Base-by-base conservation (phyloP, 2,797 vertebrate species). In the Notolabrus celidotus region DNA sequence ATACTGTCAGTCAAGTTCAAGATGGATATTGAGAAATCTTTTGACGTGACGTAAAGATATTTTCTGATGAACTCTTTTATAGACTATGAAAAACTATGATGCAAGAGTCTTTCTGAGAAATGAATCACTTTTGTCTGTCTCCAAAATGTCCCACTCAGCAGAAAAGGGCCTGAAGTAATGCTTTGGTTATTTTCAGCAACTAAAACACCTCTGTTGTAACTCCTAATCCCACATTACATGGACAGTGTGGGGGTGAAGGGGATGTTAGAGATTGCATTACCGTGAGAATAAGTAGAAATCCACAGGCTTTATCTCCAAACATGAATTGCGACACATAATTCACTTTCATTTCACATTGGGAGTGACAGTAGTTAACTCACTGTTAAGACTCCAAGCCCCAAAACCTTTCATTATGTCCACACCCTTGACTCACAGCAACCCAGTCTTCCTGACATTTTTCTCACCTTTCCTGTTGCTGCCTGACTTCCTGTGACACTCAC, bases 361-460 rank as follows among this genome's bases (percentile, higher is more conserved):
- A 63, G 14, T 27, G 52, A 65, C 23, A 27, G n/a, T 19, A 33
- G 47, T 76, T 43, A 9, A 64, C 83, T 79, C 67, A 25, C 43
- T 76, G 54, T 39, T 15, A n/a, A 71, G 41, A 47, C 64, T 72
- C 25, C 27, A 22, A 69, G 33, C 25, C 42, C 14, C 1, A 2
- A 64, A 16, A 22, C 60, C 41, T 80, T 45, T 83, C 70, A 51
- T 79, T 67, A 60, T 8, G 63, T 81, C 57, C 74, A 80, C 77
- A 10, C 86, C 85, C 83, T 77, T 77, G 77, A 82, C 77, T 84
- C 74, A 79, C 67, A 56, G 57, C 54, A 20, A 2, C 7, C 16
- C 51, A 10, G 67, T 42, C 80, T 91, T 89, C 88, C 89, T 85
- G 85, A 70, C 73, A 88, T 86, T 89, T 87, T 85, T 77, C 65